phyloP scores from a whole-genome alignment of 2,888 invertebrate species.

The Scaptomyza caliginosa region DNA sequence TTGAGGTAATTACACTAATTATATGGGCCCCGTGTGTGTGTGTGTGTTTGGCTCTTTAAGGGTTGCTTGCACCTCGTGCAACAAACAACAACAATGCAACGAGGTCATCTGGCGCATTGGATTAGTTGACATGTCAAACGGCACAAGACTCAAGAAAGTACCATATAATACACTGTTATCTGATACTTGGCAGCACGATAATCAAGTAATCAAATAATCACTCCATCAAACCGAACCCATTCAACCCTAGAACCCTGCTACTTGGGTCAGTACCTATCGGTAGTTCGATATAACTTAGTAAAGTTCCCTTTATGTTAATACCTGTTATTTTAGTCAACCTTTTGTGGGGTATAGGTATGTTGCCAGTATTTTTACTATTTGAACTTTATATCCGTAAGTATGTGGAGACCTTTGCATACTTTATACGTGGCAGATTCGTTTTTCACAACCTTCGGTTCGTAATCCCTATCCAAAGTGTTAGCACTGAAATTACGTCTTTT shows the following conservation, averaged over 20 bases:
- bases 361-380: background rate
- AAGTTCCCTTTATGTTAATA: no score
- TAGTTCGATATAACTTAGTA: no score
- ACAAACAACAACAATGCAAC: constrained; percentile 2
- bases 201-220: no score
- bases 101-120: constrained; percentile 54
- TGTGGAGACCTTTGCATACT: background rate
- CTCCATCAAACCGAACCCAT: no score
- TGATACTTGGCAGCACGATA: no score
- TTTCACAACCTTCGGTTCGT: background rate
- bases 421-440: constrained; percentile 4
- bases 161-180: constrained; percentile 8
- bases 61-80: constrained; percentile 50
- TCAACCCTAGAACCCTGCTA: no score
- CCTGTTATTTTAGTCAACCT: no score
- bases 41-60: constrained; percentile 37
- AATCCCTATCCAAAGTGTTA: background rate
- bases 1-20: constrained; percentile 79
- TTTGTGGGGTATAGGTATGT: no score
- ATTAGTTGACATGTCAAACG: constrained; percentile 58
- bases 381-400: background rate
- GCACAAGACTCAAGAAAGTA: constrained; percentile 28
- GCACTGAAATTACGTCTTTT: background rate
- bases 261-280: no score
- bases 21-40: constrained; percentile 50